These are phyloP conservation scores for Pseudomyrmex pallidus DNA, from an alignment of 1,140 invertebrate genomes.

Conservation along the genomic window DNA sequence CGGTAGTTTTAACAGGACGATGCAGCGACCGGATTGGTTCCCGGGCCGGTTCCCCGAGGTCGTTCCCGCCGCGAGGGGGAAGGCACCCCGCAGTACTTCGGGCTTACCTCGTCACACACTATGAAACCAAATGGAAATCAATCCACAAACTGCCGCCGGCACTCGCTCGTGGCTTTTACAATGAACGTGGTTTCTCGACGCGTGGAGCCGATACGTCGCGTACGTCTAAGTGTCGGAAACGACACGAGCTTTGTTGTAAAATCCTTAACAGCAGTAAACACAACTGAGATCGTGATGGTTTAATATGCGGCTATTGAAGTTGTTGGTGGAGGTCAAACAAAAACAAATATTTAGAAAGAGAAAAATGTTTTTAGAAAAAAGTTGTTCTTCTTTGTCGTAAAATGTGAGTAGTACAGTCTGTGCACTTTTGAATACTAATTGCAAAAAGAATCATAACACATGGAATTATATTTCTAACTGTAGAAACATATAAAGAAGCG, in stretches of 20 bases:
- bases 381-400: background rate
- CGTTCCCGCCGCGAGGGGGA: constrained; percentile 57
- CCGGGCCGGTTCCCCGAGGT: constrained; percentile 69
- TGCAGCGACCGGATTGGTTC: constrained; percentile 69
- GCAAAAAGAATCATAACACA: background rate
- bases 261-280: background rate
- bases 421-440: background rate
- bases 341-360: background rate
- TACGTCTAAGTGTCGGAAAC: constrained; percentile 37
- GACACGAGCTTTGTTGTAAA: constrained; percentile 45
- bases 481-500: background rate
- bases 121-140: constrained; percentile 71
- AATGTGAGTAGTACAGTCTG: background rate
- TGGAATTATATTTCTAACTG: background rate
- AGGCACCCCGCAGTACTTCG: constrained; percentile 71
- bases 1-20: constrained; percentile 71
- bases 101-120: constrained; percentile 67
- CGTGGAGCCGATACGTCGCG: constrained; percentile 40
- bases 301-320: background rate
- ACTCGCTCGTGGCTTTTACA: constrained; percentile 78
- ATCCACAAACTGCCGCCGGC: constrained; percentile 30
- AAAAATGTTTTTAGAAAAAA: background rate
- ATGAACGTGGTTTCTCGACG: constrained; percentile 74
- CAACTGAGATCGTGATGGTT: constrained; percentile 30
- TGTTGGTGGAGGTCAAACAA: background rate